Percentiles rank a stretch among this genome's conserved stretches.
Evolutionary conservation across 2,888 invertebrate genomes (phyloP).

Genomic region (Drosophila mulleri): DNA sequence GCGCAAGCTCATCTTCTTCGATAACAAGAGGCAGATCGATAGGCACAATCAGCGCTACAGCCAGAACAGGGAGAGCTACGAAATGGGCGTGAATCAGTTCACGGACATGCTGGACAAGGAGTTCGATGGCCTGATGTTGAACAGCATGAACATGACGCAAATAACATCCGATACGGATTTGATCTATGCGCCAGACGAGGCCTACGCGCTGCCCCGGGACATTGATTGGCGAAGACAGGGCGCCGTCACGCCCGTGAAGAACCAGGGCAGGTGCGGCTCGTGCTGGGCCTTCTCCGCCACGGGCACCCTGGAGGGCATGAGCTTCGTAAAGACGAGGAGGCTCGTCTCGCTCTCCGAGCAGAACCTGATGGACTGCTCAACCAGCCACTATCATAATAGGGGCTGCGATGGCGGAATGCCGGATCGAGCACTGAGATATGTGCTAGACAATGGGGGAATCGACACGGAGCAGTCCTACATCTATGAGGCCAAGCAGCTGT

Average conservation of each 20-base stretch:
- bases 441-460: conserved; percentile 92
- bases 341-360: conserved; percentile 95
- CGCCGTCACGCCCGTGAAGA: conserved; percentile 94
- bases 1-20: conserved; percentile 94
- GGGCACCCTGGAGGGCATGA: conserved; percentile 94
- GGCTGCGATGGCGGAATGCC: conserved; percentile 91
- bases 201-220: conserved; percentile 88
- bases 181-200: conserved; percentile 79
- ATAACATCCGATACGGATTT: background rate
- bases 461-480: conserved; percentile 95
- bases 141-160: conserved; percentile 34
- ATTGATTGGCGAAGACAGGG: conserved; percentile 94
- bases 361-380: conserved; percentile 94
- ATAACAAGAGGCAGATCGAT: conserved; percentile 93
- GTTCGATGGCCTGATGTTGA: conserved; percentile 86
- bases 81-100: conserved; percentile 91
- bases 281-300: conserved; percentile 98
- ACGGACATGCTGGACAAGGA: conserved; percentile 91
- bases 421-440: conserved; percentile 92
- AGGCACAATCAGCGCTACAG: conserved; percentile 92
- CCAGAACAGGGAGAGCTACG: conserved; percentile 88
- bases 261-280: conserved; percentile 94
- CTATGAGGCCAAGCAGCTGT: conserved; percentile 90
- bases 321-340: conserved; percentile 90
- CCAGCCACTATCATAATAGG: conserved; percentile 87